Conservation (phyloP, 1,140 invertebrate species). For the Aplysia californica region DNA sequence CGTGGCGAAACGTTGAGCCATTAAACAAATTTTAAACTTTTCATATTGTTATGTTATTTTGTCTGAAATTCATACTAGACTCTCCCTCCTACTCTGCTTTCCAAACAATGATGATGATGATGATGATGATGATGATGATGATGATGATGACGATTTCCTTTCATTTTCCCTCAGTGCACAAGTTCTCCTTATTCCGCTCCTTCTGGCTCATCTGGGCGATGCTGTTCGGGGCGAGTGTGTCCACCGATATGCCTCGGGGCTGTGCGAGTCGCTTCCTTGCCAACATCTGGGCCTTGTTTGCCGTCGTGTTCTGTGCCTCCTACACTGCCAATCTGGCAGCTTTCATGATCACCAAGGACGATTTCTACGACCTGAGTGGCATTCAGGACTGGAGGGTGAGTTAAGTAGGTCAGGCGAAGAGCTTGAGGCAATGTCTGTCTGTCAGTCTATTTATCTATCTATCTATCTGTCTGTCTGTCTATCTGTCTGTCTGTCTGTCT, state of each 20-base stretch:
- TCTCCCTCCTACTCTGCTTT: too few relatives aligned
- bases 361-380: slow-evolving; percentile 93
- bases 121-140: too few relatives aligned
- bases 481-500: too few relatives aligned
- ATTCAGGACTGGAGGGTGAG: slow-evolving; percentile 84
- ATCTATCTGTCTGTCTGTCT: too few relatives aligned
- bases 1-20: too few relatives aligned
- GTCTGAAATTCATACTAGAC: too few relatives aligned
- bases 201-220: slow-evolving; percentile 99
- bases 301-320: slow-evolving; percentile 72
- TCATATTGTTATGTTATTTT: too few relatives aligned
- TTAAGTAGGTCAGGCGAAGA: neutral
- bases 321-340: slow-evolving; percentile 80
- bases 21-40: too few relatives aligned
- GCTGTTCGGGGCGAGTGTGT: slow-evolving; percentile 96
- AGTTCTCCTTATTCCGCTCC: slow-evolving; percentile 95
- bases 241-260: slow-evolving; percentile 93
- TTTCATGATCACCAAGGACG: slow-evolving; percentile 99
- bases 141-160: too few relatives aligned
- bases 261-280: slow-evolving; percentile 95
- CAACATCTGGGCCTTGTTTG: slow-evolving; percentile 98
- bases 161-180: slow-evolving; percentile 69
- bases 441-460: too few relatives aligned
- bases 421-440: neutral
- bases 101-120: too few relatives aligned